A percentile compares a stretch with the other conserved stretches of the same genome.
Conservation (phyloP, 2,797 vertebrate genomes). For the Urosaurus nigricauda region DNA sequence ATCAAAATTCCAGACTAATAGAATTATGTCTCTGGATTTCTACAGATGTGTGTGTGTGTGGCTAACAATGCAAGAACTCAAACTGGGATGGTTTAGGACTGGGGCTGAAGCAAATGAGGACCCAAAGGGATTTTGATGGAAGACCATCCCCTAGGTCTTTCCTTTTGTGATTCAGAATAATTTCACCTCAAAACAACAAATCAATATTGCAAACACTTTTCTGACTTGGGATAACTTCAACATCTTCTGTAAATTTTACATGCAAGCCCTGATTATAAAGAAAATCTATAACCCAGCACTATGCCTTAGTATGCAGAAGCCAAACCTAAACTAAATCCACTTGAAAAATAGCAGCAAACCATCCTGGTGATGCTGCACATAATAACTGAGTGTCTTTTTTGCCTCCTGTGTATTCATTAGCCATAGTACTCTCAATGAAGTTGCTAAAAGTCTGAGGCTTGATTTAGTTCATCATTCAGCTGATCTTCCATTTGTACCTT, state of each 20-base stretch:
- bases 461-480: constrained; percentile 47
- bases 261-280: constrained; percentile 37
- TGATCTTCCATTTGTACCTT: constrained; percentile 16
- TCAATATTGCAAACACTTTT: constrained; percentile 45
- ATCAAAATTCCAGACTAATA: no score
- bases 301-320: constrained; percentile 29
- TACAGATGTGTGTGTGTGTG: no score
- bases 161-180: constrained; percentile 42
- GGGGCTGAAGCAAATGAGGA: neutral
- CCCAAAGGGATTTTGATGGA: neutral
- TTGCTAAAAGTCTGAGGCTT: constrained; percentile 24
- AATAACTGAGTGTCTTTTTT: constrained; percentile 16
- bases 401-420: constrained; percentile 18
- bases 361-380: constrained; percentile 22
- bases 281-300: constrained; percentile 21
- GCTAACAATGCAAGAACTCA: neutral
- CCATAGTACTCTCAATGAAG: constrained; percentile 35
- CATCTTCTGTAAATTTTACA: constrained; percentile 43
- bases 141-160: neutral
- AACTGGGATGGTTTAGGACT: neutral
- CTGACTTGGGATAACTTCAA: constrained; percentile 36
- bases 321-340: constrained; percentile 13
- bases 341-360: neutral
- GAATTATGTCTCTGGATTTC: no score
- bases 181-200: constrained; percentile 13